Percentiles rank a stretch among this genome's conserved stretches.
phyloP scores from a whole-genome alignment of 1,140 invertebrate genomes.

The Globodera ellingtonae region DNA sequence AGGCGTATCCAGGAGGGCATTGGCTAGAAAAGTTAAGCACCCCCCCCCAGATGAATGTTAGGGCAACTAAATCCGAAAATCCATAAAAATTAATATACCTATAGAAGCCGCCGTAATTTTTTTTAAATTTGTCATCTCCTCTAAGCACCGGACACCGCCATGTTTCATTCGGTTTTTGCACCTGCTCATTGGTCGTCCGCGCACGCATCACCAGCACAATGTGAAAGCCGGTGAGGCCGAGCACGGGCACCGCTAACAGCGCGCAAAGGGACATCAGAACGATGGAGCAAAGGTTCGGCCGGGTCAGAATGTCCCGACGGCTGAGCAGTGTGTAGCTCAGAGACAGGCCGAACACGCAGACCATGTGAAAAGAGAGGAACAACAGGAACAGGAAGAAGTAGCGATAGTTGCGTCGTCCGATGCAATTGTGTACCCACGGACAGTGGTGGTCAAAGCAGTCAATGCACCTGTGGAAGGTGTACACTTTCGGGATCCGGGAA shows the following conservation, averaged over 20 bases:
- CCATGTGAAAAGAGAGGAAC: constrained; percentile 86
- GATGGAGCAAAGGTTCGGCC: constrained; percentile 70
- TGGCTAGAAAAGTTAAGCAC: too few species aligned
- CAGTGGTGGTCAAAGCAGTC: constrained; percentile 99
- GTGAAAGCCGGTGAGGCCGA: constrained; percentile 95
- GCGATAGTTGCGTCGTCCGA: constrained; percentile 94
- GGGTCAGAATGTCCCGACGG: constrained; percentile 61
- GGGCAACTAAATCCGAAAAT: too few species aligned
- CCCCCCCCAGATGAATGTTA: too few species aligned
- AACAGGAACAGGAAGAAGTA: constrained; percentile 98
- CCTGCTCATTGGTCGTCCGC: constrained; percentile 99
- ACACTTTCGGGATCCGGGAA: neutral
- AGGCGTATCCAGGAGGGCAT: too few species aligned
- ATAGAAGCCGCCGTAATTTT: neutral
- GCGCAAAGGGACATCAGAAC: constrained; percentile 87
- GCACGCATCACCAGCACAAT: constrained; percentile 92
- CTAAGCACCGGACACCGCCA: too few species aligned
- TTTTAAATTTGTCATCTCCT: neutral
- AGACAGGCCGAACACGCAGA: constrained; percentile 90
- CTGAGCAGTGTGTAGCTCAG: constrained; percentile 79
- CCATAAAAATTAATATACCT: too few species aligned
- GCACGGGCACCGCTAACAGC: constrained; percentile 89
- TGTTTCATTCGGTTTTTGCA: constrained; percentile 43
- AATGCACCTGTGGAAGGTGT: constrained; percentile 67
- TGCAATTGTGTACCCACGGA: constrained; percentile 99